Base-by-base conservation (phyloP, 2,113 vertebrate species). In the Desmodus rotundus region DNA sequence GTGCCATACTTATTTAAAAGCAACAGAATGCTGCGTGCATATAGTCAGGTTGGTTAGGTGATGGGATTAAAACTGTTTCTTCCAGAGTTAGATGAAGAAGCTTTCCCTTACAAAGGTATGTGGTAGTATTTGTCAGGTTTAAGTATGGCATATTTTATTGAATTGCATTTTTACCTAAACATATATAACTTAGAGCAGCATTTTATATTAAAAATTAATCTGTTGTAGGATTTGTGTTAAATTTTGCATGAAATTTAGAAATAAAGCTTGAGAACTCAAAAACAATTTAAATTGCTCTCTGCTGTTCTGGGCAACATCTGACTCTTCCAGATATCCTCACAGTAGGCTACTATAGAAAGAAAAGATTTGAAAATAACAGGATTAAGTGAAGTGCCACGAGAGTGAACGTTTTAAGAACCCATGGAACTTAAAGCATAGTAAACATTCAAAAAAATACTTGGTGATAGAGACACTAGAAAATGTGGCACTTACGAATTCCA, bases 141-240 rank as follows among this genome's bases (percentile, higher is more conserved):
- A 72, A 65, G 19, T 33, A 28, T 58, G 17, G 0, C 31, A 36
- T 87, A 56, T 95, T 94, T 93, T 85, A 67, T 50, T 80, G 28
- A 84, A 22, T 47, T 68, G 33, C 10, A 90, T 87, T 94, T 61
- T 92, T 61, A 36, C 16, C 19, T 77, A 74, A 94, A 58, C 52
- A 52, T 83, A 20, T 61, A 81, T 50, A 87, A 89, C 73, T 67
- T 70, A 87, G 31, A 20, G 17, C 36, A 72, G 13, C 43, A 65
- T 58, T 93, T 91, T 83, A 28, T 87, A 84, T 90, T 95, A 68
- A 96, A 91, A 65, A 22, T 82, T 74, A 89, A 78, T 61, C 31
- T 92, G 4, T 41, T 78, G 4, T 47, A 11, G 4, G 22, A 68
- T 78, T 43, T 87, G 47, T 68, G 38, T 77, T 87, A 87, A 93